Evolutionary conservation across 1,140 invertebrate genomes (phyloP), one percentile per base, ranked within the genome.

Genomic region (Intoshia linei): DNA sequence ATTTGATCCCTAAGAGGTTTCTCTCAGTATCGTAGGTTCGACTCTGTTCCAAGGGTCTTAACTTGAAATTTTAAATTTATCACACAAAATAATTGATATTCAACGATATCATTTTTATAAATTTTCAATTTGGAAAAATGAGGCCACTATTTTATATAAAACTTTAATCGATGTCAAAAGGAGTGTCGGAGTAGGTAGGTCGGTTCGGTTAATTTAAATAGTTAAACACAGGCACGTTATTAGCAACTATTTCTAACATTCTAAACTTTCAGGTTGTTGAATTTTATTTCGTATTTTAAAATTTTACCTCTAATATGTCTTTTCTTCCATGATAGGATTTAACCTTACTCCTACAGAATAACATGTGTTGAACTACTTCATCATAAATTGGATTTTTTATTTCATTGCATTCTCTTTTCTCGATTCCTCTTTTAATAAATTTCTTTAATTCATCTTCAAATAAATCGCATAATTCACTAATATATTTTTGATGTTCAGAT

Each of bases 281-380:
- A 27, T n/a, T n/a, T n/a, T 27, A n/a, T 10, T 27, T 10, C 7
- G 24, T n/a, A 27, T 7, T n/a, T 27, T 7, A 10, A n/a, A 10
- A 27, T n/a, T 10, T 27, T 10, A 27, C 7, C n/a, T n/a, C 7
- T 10, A n/a, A 10, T n/a, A 27, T n/a, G 7, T n/a, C 7, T 27
- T 27, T 7, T 27, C 7, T 27, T 27, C 7, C n/a, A 10, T n/a
- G n/a, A n/a, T 10, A 7, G n/a, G 24, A n/a, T 27, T 27, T 10
- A 38, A 43, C 45, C 35, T 50, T 50, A 13, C 43, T 29, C 34
- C 49, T 42, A 39, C 42, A 46, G 41, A 50, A 48, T 11, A 35
- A 30, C 1, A 42, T 43, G 32, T 50, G 48, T 38, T 49, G 45
- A 5, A 45, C 17, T 30, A 41, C 40, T 34, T 50, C 48, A 10